Percentiles rank a stretch among this genome's conserved stretches.
phyloP scores from a whole-genome alignment of 2,113 vertebrate genomes.

The Nesogale talazaci region DNA sequence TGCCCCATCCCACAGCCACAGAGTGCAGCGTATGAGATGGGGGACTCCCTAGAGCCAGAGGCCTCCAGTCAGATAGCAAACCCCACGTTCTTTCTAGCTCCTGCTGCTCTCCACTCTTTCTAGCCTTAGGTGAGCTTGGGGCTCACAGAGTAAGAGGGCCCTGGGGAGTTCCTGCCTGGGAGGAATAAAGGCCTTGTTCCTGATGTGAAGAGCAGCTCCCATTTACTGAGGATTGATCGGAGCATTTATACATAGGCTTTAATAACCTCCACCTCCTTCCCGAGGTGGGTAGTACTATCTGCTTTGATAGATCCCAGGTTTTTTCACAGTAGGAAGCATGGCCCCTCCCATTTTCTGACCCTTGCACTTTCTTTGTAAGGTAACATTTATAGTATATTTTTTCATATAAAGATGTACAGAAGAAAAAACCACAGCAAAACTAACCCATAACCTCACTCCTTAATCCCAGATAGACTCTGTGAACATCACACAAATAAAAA shows the following conservation, averaged over 20 bases:
- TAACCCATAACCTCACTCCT: background rate
- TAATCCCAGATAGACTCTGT: constrained; percentile 13
- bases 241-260: background rate
- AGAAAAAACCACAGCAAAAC: background rate
- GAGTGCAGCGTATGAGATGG: background rate
- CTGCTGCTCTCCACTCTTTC: background rate
- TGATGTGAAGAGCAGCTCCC: background rate
- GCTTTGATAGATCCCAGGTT: constrained; percentile 22
- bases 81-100: background rate
- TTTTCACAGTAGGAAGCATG: constrained; percentile 49
- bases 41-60: background rate
- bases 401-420: constrained; percentile 6
- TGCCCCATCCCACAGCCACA: accelerated
- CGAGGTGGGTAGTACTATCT: background rate
- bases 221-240: background rate
- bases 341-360: background rate
- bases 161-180: background rate
- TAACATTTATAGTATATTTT: background rate
- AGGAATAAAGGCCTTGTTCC: background rate
- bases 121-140: background rate
- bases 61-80: background rate
- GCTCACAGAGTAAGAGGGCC: background rate
- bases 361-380: constrained; percentile 27
- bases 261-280: background rate
- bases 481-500: constrained; percentile 48